A percentile compares a stretch with the other conserved stretches of the same genome.
Evolutionary conservation across 2,888 invertebrate species (phyloP).

Genomic region (Tribolium freemani): DNA sequence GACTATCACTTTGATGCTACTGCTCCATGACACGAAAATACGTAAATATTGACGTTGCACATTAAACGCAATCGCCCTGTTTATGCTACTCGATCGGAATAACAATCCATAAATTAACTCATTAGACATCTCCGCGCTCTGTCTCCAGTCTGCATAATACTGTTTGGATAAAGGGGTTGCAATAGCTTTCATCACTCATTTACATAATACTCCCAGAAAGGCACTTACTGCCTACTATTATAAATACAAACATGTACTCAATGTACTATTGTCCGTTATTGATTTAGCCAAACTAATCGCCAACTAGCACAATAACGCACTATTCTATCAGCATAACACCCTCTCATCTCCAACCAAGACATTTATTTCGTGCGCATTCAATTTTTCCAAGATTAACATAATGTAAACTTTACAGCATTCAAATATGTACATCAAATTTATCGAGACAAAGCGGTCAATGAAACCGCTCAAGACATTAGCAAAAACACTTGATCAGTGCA

Average conservation of each 20-base stretch:
- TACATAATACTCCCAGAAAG: conserved; percentile 64
- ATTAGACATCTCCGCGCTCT: conserved; percentile 63
- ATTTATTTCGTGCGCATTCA: background rate
- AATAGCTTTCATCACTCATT: conserved; percentile 63
- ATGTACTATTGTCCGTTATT: conserved; percentile 55
- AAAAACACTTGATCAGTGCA: background rate
- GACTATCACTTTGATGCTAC: conserved; percentile 59
- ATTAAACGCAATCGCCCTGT: conserved; percentile 63
- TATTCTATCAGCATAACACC: conserved; percentile 19
- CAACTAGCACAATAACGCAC: conserved; percentile 39
- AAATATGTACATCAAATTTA: background rate
- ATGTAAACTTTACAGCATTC: background rate
- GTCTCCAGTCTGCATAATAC: conserved; percentile 61
- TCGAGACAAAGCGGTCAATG: background rate
- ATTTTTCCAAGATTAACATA: background rate
- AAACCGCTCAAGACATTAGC: background rate
- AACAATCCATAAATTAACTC: conserved; percentile 68
- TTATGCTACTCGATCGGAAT: conserved; percentile 63
- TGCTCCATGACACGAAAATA: conserved; percentile 53
- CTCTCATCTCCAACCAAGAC: conserved; percentile 5
- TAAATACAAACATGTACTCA: conserved; percentile 61
- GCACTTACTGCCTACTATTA: conserved; percentile 63
- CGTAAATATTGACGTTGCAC: conserved; percentile 66
- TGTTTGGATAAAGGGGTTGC: conserved; percentile 66
- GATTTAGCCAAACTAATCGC: conserved; percentile 56